Conservation (phyloP, 2,797 vertebrate genomes). For the Phataginus tricuspis region DNA sequence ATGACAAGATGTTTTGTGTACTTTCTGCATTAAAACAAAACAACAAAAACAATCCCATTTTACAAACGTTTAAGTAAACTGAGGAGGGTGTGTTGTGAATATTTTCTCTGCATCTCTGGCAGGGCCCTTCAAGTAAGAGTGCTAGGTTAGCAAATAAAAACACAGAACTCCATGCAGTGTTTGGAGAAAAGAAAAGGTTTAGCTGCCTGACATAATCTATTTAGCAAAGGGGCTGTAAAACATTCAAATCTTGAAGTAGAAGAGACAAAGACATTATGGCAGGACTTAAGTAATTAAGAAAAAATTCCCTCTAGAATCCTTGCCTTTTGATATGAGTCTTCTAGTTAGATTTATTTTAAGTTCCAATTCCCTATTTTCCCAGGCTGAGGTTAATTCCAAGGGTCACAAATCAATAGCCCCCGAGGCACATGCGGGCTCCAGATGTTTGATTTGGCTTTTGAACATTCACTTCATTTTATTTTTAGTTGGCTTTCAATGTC, state of each 20-base stretch:
- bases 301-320: neutral
- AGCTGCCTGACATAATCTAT: neutral
- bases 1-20: neutral
- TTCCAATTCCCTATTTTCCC: constrained; percentile 20
- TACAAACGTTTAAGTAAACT: neutral
- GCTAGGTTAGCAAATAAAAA: constrained; percentile 4
- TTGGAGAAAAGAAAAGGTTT: constrained; percentile 17
- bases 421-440: neutral
- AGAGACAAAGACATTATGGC: neutral
- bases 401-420: neutral
- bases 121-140: neutral
- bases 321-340: neutral
- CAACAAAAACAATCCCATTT: neutral
- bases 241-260: neutral
- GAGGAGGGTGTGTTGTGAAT: neutral
- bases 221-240: neutral
- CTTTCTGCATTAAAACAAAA: neutral
- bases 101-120: neutral
- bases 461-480: neutral
- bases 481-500: neutral
- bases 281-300: neutral
- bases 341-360: neutral
- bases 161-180: neutral
- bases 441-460: neutral
- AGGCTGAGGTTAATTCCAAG: constrained; percentile 17